phyloP scores from a whole-genome alignment of 2,113 vertebrate species.

The Sapayoa aenigma region DNA sequence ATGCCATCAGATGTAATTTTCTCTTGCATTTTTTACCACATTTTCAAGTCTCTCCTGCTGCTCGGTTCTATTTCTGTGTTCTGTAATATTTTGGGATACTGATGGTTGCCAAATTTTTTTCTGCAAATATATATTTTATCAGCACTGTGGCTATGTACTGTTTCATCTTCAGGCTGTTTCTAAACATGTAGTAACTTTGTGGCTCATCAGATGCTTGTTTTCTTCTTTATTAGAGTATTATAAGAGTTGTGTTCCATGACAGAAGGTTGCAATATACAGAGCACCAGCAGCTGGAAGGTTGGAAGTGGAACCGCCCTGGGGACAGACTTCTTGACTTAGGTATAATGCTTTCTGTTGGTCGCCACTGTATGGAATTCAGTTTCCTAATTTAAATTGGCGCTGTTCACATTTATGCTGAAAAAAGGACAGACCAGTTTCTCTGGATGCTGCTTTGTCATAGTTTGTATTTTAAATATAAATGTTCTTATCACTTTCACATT shows the following conservation, averaged over 20 bases:
- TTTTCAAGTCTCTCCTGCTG: neutral
- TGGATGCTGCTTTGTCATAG: neutral
- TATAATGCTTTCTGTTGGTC: conserved; percentile 16
- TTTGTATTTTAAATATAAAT: neutral
- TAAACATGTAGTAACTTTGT: neutral
- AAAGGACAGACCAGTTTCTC: neutral
- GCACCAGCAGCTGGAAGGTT: conserved; percentile 82
- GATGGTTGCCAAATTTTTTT: neutral
- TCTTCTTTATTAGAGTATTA: conserved; percentile 72
- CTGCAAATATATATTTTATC: neutral
- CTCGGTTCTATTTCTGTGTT: neutral
- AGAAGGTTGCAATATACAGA: conserved; percentile 81
- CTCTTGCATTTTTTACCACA: neutral
- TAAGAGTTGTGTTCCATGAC: conserved; percentile 83
- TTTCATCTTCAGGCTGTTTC: neutral
- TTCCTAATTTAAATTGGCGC: neutral
- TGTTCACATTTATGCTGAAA: neutral
- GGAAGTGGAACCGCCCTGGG: conserved; percentile 84
- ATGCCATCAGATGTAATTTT: neutral
- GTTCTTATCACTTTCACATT: neutral
- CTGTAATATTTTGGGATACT: neutral
- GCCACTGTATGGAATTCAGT: neutral
- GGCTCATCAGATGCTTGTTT: neutral
- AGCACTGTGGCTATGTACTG: neutral
- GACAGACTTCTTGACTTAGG: conserved; percentile 81